Evolutionary conservation across 2,888 invertebrate genomes (phyloP).

Genomic region (Drosophila lutescens): DNA sequence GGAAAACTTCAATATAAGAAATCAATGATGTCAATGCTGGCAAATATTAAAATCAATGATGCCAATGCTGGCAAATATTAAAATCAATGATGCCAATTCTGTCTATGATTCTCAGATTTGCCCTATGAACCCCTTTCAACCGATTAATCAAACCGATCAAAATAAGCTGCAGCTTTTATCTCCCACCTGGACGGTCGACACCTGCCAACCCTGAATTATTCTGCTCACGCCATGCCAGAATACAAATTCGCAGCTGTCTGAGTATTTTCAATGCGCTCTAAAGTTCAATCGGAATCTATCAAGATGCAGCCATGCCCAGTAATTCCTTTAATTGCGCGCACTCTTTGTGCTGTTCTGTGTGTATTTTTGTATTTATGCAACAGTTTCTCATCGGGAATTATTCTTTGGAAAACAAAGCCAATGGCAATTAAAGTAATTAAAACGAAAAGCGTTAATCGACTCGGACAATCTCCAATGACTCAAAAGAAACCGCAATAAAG

Average conservation of each 20-base stretch:
- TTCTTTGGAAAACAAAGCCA: constrained; percentile 23
- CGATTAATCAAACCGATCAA: background rate
- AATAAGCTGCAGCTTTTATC: background rate
- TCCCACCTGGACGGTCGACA: constrained; percentile 4
- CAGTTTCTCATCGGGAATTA: constrained; percentile 15
- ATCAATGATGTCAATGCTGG: background rate
- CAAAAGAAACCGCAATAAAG: constrained; percentile 24
- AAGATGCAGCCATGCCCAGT: constrained; percentile 26
- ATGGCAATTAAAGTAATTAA: constrained; percentile 46
- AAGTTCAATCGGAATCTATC: constrained; percentile 33
- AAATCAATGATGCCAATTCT: background rate
- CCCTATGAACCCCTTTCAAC: background rate
- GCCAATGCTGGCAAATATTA: background rate
- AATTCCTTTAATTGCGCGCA: constrained; percentile 30
- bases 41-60: background rate
- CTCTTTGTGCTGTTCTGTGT: constrained; percentile 7
- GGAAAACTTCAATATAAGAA: no score
- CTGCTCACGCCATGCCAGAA: background rate
- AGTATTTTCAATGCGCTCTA: constrained; percentile 21
- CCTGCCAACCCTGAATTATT: constrained; percentile 21
- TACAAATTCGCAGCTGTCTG: constrained; percentile 16
- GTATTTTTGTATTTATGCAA: constrained; percentile 15
- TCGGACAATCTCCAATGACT: constrained; percentile 13
- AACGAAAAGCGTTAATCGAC: constrained; percentile 30
- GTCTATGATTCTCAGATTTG: background rate